These are phyloP conservation scores for Takifugu bimaculatus DNA, from an alignment of 2,113 vertebrate genomes.

Conservation along the genomic window DNA sequence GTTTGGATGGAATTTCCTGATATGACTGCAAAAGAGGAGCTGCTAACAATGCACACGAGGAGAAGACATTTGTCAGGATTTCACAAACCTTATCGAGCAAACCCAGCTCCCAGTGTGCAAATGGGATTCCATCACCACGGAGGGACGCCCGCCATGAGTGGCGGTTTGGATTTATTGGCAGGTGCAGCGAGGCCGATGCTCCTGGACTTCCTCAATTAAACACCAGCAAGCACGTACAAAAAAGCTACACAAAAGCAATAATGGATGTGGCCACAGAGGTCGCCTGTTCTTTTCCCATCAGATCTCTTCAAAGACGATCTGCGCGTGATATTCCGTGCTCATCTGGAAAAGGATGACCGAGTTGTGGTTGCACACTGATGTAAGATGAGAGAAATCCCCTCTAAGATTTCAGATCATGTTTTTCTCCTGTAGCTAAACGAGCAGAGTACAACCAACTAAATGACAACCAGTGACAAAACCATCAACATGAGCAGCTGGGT, in stretches of 20 bases:
- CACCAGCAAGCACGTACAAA: slow-evolving; percentile 21
- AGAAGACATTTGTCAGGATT: slow-evolving; percentile 20
- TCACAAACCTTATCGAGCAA: slow-evolving; percentile 27
- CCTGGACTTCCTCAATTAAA: background rate
- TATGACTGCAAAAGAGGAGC: slow-evolving; percentile 21
- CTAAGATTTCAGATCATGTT: slow-evolving; percentile 30
- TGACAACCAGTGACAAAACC: too few species aligned
- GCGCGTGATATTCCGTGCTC: background rate
- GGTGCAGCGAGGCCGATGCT: slow-evolving; percentile 10
- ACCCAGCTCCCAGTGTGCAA: slow-evolving; percentile 11
- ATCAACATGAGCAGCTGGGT: slow-evolving; percentile 44
- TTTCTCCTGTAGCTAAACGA: too few species aligned
- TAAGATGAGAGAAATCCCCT: slow-evolving; percentile 16
- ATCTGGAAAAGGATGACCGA: slow-evolving; percentile 27
- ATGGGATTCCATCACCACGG: slow-evolving; percentile 14
- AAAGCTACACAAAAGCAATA: slow-evolving; percentile 25
- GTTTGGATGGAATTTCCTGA: slow-evolving; percentile 13
- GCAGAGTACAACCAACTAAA: too few species aligned
- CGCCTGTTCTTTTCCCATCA: slow-evolving; percentile 6
- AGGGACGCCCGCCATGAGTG: background rate
- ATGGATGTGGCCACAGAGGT: slow-evolving; percentile 19
- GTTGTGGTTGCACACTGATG: slow-evolving; percentile 3
- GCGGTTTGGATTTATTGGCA: slow-evolving; percentile 16
- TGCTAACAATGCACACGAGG: slow-evolving; percentile 1
- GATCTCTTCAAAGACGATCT: slow-evolving; percentile 25